Evolutionary conservation across 1,140 invertebrate species (phyloP), one percentile per base, ranked within the genome.

Genomic region (Samia ricini): DNA sequence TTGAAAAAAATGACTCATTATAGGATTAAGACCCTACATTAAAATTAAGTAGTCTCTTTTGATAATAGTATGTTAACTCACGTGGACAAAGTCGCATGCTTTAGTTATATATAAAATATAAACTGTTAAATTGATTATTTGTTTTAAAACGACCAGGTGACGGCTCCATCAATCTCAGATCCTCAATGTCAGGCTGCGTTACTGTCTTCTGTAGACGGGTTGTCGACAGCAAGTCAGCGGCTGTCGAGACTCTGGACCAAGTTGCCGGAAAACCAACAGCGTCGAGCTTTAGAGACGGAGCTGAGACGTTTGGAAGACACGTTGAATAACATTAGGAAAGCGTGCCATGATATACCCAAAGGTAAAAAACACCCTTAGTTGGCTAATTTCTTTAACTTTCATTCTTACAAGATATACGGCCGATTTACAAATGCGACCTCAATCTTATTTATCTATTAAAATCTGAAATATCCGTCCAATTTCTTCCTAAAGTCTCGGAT

Each of bases 141-240:
- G n/a, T 21, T 60, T 58, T 1, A 2, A 2, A 29, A 29, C 10
- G n/a, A n/a, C 24, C 52, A 77, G 74, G 56, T 77, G 56, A 71
- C 68, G 23, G 64, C 66, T 15, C 64, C 75, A 20, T 70, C 60
- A 8, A 71, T 74, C 8, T 50, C 48, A 12, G 51, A 74, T 21
- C 57, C 24, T 0, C 21, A 66, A 6, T 74, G 75, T 18, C 62
- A 68, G 61, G 33, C 64, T n/a, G 51, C 62, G 2, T 20, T 77
- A 10, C 33, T 71, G 4, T 63, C 62, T 19, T 68, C 75, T 4
- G 58, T 63, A 1, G 72, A 77, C 21, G 61, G 22, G 15, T 49
- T 72, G 12, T 55, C 63, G 6, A 7, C 36, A 12, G 48, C 57
- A 15, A 59, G 57, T 23, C 42, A 49, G 20, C 4, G 6, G 18